Percentiles rank a stretch among this genome's conserved stretches.
These are phyloP conservation scores for Beroe ovata DNA, from an alignment of 37 sponge, comb jelly and placozoan species.

Conservation along the genomic window DNA sequence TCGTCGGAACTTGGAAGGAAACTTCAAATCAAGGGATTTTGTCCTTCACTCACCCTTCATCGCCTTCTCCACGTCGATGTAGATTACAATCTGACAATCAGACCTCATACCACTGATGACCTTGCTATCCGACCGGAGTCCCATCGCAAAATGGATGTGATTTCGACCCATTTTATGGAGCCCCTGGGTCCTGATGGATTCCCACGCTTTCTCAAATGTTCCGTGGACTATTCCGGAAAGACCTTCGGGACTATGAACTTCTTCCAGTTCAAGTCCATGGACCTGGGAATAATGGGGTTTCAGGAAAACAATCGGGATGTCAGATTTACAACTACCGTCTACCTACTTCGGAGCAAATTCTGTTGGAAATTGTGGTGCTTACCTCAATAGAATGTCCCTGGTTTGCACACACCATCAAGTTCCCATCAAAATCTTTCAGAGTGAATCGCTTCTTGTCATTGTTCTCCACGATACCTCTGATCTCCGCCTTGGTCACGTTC, in stretches of 20 bases:
- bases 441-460: conserved; percentile 84
- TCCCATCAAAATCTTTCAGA: conserved; percentile 66
- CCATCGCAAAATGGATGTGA: conserved; percentile 92
- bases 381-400: conserved; percentile 93
- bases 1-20: no score
- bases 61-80: conserved; percentile 82
- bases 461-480: conserved; percentile 76
- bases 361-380: no score
- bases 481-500: conserved; percentile 72
- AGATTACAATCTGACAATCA: conserved; percentile 84
- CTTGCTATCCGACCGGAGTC: conserved; percentile 78
- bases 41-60: conserved; percentile 82
- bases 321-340: not conserved
- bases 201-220: conserved; percentile 76
- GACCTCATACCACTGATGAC: conserved; percentile 96
- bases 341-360: not conserved
- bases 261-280: conserved; percentile 72
- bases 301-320: no score
- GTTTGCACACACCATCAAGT: conserved; percentile 80
- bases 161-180: conserved; percentile 83
- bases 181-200: conserved; percentile 76
- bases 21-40: not conserved
- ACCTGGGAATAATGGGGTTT: conserved; percentile 65
- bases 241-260: conserved; percentile 72
- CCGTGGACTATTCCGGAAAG: conserved; percentile 86